Conservation (phyloP, 2,888 invertebrate genomes). For the Hyppa rectilinea region DNA sequence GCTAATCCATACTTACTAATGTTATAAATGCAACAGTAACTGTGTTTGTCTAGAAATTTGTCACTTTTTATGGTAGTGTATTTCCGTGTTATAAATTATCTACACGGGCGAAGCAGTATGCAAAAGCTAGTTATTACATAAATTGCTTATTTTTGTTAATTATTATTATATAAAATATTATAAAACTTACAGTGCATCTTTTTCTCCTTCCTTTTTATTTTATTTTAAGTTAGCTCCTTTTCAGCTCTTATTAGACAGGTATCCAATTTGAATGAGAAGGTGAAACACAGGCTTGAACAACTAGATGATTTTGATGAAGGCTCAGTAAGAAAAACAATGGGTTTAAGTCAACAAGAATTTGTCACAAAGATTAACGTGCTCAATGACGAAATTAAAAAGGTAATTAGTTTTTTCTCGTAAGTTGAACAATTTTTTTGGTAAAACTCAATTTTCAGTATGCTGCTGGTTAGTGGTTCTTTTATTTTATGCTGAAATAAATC, state of each 20-base stretch:
- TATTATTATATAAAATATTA: not conserved
- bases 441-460: not conserved
- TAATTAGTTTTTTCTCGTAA: too few species aligned
- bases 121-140: not conserved
- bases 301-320: constrained; percentile 98
- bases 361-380: constrained; percentile 96
- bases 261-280: constrained; percentile 95
- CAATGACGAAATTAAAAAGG: constrained; percentile 96
- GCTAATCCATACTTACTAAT: not conserved
- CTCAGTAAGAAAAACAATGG: constrained; percentile 95
- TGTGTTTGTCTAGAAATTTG: not conserved
- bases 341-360: constrained; percentile 98
- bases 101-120: too few species aligned
- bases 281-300: constrained; percentile 97
- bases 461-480: not conserved
- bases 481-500: not conserved
- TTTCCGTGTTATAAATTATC: not conserved
- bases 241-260: constrained; percentile 95
- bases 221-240: constrained; percentile 89
- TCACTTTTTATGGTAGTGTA: not conserved
- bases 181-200: constrained; percentile 26
- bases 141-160: not conserved
- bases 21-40: too few species aligned
- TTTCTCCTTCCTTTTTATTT: constrained; percentile 73
- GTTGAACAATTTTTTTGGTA: too few species aligned